These are phyloP conservation scores for Gopherus flavomarginatus DNA, from an alignment of 2,113 vertebrate species.

Conservation along the genomic window DNA sequence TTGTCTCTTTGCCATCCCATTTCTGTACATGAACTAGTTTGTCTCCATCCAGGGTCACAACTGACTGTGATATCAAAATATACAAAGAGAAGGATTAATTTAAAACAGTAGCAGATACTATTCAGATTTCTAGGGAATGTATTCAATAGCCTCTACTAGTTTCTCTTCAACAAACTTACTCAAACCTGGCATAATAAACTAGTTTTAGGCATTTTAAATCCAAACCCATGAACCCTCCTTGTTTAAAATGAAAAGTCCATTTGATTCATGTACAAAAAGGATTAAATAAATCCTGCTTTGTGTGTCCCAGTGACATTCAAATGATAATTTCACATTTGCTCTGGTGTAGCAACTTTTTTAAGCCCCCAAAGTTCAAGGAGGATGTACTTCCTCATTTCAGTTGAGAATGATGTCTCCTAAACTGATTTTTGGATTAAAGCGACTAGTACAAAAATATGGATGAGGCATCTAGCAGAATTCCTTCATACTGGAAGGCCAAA, in stretches of 20 bases:
- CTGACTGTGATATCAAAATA: slow-evolving; percentile 82
- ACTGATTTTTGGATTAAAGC: background rate
- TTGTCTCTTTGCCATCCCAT: slow-evolving; percentile 95
- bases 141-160: slow-evolving; percentile 24
- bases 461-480: background rate
- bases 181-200: slow-evolving; percentile 53
- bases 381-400: background rate
- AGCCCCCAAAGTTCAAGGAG: background rate
- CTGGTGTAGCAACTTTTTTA: background rate
- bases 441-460: background rate
- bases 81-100: slow-evolving; percentile 44
- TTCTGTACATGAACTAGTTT: slow-evolving; percentile 94
- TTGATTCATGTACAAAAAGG: background rate
- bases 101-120: slow-evolving; percentile 19
- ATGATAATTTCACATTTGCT: background rate
- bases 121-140: slow-evolving; percentile 9
- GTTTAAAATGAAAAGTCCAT: background rate
- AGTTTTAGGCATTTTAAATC: slow-evolving; percentile 27
- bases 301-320: background rate
- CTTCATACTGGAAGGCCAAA: fast-evolving
- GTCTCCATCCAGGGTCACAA: slow-evolving; percentile 89
- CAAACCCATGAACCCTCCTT: slow-evolving; percentile 12
- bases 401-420: background rate
- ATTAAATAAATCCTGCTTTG: background rate
- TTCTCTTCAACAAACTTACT: slow-evolving; percentile 38